Evolutionary conservation across 2,113 vertebrate genomes (phyloP).

Genomic region (Larimichthys crocea): DNA sequence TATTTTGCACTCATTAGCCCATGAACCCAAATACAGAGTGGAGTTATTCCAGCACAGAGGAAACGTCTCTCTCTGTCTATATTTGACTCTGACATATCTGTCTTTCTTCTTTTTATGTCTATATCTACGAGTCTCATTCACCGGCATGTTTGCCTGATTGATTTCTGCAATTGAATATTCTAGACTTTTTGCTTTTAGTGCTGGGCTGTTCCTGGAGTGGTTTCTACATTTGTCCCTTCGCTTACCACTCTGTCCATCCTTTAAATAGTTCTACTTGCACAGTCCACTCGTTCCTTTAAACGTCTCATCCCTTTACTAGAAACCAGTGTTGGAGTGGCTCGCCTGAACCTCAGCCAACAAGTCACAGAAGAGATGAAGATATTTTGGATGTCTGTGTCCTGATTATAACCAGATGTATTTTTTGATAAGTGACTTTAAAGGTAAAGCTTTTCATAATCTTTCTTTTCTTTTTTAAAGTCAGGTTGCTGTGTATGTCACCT

Average conservation of each 20-base stretch:
- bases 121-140: background rate
- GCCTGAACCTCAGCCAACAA: background rate
- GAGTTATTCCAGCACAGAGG: conserved; percentile 6
- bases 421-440: background rate
- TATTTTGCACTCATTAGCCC: background rate
- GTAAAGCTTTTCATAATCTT: background rate
- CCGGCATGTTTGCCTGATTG: background rate
- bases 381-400: background rate
- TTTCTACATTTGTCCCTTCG: conserved; percentile 34
- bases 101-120: background rate
- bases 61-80: background rate
- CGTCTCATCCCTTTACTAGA: conserved; percentile 1
- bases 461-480: background rate
- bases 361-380: background rate
- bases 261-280: conserved; percentile 44
- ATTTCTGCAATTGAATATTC: conserved; percentile 8
- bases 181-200: conserved; percentile 36
- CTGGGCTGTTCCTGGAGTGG: conserved; percentile 31
- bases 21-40: conserved; percentile 16
- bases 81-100: background rate
- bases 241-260: conserved; percentile 23
- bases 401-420: background rate
- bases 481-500: background rate
- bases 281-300: conserved; percentile 19
- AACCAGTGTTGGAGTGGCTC: background rate